phyloP scores from a whole-genome alignment of 2,797 vertebrate species.

The Acanthopagrus latus region DNA sequence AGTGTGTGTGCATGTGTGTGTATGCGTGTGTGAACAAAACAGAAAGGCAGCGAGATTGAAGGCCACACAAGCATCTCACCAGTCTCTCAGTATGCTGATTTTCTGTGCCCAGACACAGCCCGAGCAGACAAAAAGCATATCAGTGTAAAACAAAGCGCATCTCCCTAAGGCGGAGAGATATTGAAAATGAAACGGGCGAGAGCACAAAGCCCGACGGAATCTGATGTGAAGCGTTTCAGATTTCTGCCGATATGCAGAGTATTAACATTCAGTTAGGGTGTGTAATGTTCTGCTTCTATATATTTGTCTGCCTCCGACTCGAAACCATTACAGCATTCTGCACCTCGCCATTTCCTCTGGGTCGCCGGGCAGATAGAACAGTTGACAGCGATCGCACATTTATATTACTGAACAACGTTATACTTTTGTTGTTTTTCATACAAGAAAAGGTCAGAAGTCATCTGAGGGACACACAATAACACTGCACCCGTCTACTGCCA shows the following conservation, averaged over 20 bases:
- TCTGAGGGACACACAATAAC: constrained; percentile 27
- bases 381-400: neutral
- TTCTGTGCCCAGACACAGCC: constrained; percentile 58
- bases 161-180: constrained; percentile 73
- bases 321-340: constrained; percentile 54
- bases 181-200: constrained; percentile 75
- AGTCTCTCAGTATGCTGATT: constrained; percentile 51
- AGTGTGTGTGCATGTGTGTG: too few species aligned
- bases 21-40: neutral
- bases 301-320: constrained; percentile 65
- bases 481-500: constrained; percentile 25
- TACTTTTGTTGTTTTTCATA: neutral
- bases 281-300: constrained; percentile 63
- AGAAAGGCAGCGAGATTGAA: constrained; percentile 22
- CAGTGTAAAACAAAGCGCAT: constrained; percentile 80
- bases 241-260: constrained; percentile 77
- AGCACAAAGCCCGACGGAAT: constrained; percentile 72
- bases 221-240: constrained; percentile 76
- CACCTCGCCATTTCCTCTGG: constrained; percentile 59
- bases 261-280: constrained; percentile 79
- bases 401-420: neutral
- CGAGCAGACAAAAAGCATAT: constrained; percentile 75
- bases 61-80: constrained; percentile 54
- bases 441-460: constrained; percentile 22
- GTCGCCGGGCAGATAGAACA: constrained; percentile 48